These are phyloP conservation scores for Cylindroiulus punctatus DNA, from an alignment of 2,888 invertebrate species.

Conservation along the genomic window DNA sequence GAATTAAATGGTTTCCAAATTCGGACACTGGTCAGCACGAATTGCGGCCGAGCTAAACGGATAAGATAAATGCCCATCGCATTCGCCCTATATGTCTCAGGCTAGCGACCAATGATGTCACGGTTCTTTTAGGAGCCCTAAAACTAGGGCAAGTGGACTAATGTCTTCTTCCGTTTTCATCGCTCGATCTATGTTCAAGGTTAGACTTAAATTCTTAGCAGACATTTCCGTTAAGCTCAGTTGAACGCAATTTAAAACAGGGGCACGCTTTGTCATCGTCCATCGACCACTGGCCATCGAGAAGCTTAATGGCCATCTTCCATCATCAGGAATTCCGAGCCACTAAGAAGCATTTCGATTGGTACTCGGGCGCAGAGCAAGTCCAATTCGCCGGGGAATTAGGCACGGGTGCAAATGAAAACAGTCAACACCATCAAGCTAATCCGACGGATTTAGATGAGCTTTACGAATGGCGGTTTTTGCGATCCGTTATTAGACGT, in stretches of 20 bases:
- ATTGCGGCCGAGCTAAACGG: not conserved
- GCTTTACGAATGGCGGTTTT: not conserved
- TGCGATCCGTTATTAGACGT: not conserved
- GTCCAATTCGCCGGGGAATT: not conserved
- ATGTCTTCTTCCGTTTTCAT: not conserved
- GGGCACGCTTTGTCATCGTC: not conserved
- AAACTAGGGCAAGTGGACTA: slow-evolving; percentile 37
- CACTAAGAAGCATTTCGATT: slow-evolving; percentile 13
- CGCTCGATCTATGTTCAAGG: slow-evolving; percentile 23
- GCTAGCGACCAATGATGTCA: slow-evolving; percentile 11
- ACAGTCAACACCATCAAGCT: not conserved
- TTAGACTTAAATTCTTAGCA: slow-evolving; percentile 3
- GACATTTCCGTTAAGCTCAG: slow-evolving; percentile 10
- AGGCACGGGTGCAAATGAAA: not conserved
- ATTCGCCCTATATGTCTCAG: not conserved
- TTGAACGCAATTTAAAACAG: slow-evolving; percentile 30
- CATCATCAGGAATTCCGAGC: not conserved
- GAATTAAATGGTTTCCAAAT: not conserved
- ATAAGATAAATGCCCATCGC: not conserved
- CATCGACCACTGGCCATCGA: not conserved
- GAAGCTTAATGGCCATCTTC: not conserved
- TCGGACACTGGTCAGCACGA: slow-evolving; percentile 21
- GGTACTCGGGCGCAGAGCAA: not conserved
- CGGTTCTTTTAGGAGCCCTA: not conserved
- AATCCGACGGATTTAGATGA: slow-evolving; percentile 27